Conservation (phyloP, 2,797 vertebrate species). For the Rallus crepitans region DNA sequence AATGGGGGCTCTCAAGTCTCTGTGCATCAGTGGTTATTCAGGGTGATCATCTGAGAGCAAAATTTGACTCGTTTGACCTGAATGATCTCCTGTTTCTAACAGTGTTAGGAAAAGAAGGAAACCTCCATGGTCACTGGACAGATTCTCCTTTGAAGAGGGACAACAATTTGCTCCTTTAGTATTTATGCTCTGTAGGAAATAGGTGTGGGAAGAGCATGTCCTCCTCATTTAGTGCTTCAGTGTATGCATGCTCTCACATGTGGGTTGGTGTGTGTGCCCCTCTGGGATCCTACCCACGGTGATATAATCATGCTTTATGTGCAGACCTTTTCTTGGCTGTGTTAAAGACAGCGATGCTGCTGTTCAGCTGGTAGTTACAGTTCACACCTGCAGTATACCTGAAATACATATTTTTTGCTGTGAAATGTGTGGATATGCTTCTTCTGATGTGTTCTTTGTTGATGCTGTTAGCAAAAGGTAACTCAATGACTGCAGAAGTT, state of each 20-base stretch:
- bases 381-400: neutral
- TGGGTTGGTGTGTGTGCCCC: neutral
- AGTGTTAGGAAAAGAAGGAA: neutral
- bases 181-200: neutral
- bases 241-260: neutral
- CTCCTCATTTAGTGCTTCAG: neutral
- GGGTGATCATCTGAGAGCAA: neutral
- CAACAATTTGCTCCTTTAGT: neutral
- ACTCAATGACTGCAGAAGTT: neutral
- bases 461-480: neutral
- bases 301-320: neutral
- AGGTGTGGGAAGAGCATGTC: neutral
- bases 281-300: neutral
- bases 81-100: neutral
- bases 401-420: slow-evolving; percentile 42
- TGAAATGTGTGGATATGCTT: neutral
- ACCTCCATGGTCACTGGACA: neutral
- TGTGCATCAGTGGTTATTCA: neutral
- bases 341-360: neutral
- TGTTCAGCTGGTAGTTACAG: neutral
- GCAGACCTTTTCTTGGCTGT: neutral
- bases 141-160: neutral
- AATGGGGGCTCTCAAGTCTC: neutral
- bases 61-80: neutral
- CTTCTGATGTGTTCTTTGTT: neutral